Conservation (phyloP, 1,140 invertebrate genomes). For the Acyrthosiphon pisum region DNA sequence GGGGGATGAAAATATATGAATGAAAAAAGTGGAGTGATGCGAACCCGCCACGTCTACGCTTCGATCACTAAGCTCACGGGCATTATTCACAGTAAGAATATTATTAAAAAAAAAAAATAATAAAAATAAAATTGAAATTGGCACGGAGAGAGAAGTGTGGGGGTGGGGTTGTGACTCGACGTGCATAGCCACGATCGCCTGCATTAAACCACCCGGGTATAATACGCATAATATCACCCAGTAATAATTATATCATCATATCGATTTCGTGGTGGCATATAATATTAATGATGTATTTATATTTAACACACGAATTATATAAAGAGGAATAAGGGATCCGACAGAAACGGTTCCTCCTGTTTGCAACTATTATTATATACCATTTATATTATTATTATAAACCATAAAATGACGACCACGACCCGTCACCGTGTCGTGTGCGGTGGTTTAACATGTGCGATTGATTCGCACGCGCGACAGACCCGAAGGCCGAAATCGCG, state of each 20-base stretch:
- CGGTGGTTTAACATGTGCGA: background rate
- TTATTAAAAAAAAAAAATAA: background rate
- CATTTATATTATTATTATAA: background rate
- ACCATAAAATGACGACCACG: background rate
- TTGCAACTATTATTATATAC: background rate
- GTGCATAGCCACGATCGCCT: background rate
- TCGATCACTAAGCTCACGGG: background rate
- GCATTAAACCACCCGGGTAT: background rate
- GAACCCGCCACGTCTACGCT: background rate
- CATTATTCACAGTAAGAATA: background rate
- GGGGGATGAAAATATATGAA: background rate
- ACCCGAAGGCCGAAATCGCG: background rate
- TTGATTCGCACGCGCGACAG: background rate
- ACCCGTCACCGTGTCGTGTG: background rate
- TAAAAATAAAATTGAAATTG: background rate
- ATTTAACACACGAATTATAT: background rate
- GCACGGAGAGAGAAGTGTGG: fast-evolving
- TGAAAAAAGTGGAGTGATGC: background rate
- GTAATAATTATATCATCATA: background rate
- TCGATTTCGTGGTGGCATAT: background rate
- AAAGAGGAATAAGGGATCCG: background rate
- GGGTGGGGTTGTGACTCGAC: background rate
- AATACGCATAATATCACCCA: background rate
- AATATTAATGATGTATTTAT: background rate
- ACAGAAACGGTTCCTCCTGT: background rate